Base-by-base conservation (phyloP, 2,888 invertebrate species). In the Pristionchus entomophagus region DNA sequence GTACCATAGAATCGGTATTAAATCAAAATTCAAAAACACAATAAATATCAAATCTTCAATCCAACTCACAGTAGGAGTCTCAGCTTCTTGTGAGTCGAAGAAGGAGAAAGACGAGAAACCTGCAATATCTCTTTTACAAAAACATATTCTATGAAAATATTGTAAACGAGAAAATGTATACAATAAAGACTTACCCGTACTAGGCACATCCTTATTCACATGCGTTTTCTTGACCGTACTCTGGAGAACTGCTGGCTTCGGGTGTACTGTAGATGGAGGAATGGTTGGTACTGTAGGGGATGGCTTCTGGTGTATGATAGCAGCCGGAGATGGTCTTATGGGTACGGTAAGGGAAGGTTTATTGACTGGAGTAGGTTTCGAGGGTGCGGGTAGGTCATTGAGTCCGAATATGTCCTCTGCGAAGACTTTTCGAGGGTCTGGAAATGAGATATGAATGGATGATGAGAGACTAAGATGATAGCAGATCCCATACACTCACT, bases 371-470 rank as follows among this genome's bases (percentile, higher is more conserved):
- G 38, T 8, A 17, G 19, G 38, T 49, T 77, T 77, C 32, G 49
- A 51, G 3, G 41, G 19, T 6, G 10, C 51, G 22, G 35, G 35
- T 32, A 17, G 19, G 41, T 17, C 29, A 80, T 51, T 51, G 32
- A 80, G 19, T 29, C 82, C 82, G 59, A 82, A 82, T 0, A 82
- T 59, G 19, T 82, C 82, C 59, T 82, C 82, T n/a, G 82, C 82
- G 82, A 82, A 82, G 2, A 29, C n/a, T 17, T 59, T 38, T 5
- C 56, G 82, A 35, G 8, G 4, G n/a, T 5, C 73, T 73, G 45
- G 3, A 73, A 38, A 22, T 5, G 17, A n/a, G n/a, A 26, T n/a
- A 22, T 59, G 10, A 59, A 62, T 26, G 62, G 26, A 32, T 32
- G 5, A 62, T 26, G 0, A 14, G 69, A 38, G 6, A 69, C 6